A percentile compares a stretch with the other conserved stretches of the same genome.
These are phyloP conservation scores for Brachypalpus laphriformis DNA, from an alignment of 2,888 invertebrate genomes.

Conservation along the genomic window DNA sequence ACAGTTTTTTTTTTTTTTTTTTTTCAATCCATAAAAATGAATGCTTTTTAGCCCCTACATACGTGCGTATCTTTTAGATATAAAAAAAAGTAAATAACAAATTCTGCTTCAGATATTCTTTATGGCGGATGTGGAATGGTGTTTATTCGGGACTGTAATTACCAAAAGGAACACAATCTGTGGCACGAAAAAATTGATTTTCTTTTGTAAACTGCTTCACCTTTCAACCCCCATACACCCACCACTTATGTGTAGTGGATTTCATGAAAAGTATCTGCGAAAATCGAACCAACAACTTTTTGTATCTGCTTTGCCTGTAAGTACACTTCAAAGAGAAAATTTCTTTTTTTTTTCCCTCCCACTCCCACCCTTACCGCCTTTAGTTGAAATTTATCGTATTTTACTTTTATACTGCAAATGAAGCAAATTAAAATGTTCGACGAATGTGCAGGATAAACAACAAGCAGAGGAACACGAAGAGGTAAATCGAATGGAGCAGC, in stretches of 20 bases:
- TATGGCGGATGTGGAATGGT: background rate
- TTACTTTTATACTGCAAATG: conserved; percentile 9
- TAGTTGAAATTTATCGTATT: conserved; percentile 18
- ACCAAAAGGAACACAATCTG: conserved; percentile 13
- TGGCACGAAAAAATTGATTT: conserved; percentile 20
- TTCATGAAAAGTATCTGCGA: background rate
- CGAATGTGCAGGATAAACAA: conserved; percentile 3
- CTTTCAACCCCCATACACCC: background rate
- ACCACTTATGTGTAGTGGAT: background rate
- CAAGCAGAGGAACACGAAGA: background rate
- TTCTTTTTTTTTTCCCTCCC: background rate
- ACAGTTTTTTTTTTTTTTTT: no score
- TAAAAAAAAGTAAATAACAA: background rate
- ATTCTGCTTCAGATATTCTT: background rate
- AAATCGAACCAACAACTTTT: conserved; percentile 1
- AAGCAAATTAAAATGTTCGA: conserved; percentile 33
- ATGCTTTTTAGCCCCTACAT: background rate
- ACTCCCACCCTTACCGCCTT: background rate
- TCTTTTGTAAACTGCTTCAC: background rate
- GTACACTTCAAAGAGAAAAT: conserved; percentile 31
- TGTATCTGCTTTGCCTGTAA: conserved; percentile 8
- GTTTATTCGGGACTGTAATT: conserved; percentile 21
- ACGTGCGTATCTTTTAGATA: background rate
- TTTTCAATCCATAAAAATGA: background rate
- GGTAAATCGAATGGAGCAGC: background rate